phyloP scores from a whole-genome alignment of 2,888 invertebrate species.

The Cybosia mesomella region DNA sequence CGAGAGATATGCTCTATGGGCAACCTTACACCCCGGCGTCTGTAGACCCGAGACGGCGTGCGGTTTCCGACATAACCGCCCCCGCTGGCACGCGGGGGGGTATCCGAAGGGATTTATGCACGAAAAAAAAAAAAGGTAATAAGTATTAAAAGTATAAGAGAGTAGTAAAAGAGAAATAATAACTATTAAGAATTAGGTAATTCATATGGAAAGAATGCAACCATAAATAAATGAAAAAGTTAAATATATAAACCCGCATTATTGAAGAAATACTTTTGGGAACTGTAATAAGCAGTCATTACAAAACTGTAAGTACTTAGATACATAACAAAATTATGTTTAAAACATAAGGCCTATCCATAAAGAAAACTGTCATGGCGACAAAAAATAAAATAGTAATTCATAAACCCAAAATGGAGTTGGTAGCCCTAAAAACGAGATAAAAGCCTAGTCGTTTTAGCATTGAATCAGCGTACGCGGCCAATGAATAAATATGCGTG shows the following conservation, averaged over 20 bases:
- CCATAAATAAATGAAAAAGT: no score
- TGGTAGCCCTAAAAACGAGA: constrained; percentile 59
- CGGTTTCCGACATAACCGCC: no score
- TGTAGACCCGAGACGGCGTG: no score
- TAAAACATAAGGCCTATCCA: constrained; percentile 33
- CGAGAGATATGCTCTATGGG: no score
- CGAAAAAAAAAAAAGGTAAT: no score
- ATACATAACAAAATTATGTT: constrained; percentile 34
- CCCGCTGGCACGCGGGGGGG: no score
- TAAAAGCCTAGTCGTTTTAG: constrained; percentile 59
- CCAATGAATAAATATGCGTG: constrained; percentile 76
- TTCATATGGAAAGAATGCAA: no score
- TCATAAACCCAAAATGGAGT: constrained; percentile 52
- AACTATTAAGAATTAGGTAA: no score
- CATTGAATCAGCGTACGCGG: constrained; percentile 66
- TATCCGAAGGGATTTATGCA: no score
- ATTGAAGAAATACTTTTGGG: constrained; percentile 23
- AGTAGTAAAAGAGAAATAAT: no score
- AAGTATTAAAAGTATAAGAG: no score
- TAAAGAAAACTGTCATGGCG: constrained; percentile 43
- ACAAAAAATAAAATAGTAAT: constrained; percentile 42
- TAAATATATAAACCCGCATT: constrained; percentile 11
- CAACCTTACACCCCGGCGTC: no score
- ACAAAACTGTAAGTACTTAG: constrained; percentile 24
- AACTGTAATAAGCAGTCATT: constrained; percentile 15